A percentile compares a stretch with the other conserved stretches of the same genome.
phyloP scores from a whole-genome alignment of 2,888 invertebrate genomes.

The Cosmia pyralina region DNA sequence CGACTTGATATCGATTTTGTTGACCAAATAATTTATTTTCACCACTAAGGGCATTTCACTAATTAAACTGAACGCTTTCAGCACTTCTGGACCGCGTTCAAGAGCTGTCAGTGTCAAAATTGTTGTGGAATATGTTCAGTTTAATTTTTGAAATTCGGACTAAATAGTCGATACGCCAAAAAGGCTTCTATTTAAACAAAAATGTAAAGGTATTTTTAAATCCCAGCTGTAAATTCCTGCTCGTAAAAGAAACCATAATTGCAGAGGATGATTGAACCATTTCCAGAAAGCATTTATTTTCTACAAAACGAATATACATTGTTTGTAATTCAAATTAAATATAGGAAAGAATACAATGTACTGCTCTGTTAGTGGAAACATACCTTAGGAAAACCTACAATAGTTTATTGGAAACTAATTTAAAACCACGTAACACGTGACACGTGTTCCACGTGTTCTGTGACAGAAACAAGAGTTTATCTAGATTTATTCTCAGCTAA shows the following conservation, averaged over 20 bases:
- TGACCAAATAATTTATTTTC: neutral
- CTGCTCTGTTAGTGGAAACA: neutral
- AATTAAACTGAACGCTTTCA: neutral
- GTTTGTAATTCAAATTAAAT: neutral
- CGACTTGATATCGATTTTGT: neutral
- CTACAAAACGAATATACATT: neutral
- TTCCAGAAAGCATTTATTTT: neutral
- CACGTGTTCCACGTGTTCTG: no score
- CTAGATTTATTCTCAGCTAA: conserved; percentile 13
- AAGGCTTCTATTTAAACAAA: neutral
- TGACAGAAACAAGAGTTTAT: conserved; percentile 19
- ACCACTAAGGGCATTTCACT: neutral
- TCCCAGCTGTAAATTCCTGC: no score
- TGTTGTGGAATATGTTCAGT: neutral
- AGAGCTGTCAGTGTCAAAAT: neutral
- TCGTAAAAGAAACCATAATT: neutral
- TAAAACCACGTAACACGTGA: conserved; percentile 14
- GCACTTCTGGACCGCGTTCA: neutral
- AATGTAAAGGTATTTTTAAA: neutral
- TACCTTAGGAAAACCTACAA: neutral
- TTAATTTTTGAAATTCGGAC: neutral
- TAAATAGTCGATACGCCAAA: neutral
- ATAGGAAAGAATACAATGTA: neutral
- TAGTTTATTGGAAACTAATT: conserved; percentile 17
- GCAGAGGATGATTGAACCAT: neutral